Percentiles rank a stretch among this genome's conserved stretches.
Evolutionary conservation across 2,797 vertebrate species (phyloP).

Genomic region (Lepus oiostolus): DNA sequence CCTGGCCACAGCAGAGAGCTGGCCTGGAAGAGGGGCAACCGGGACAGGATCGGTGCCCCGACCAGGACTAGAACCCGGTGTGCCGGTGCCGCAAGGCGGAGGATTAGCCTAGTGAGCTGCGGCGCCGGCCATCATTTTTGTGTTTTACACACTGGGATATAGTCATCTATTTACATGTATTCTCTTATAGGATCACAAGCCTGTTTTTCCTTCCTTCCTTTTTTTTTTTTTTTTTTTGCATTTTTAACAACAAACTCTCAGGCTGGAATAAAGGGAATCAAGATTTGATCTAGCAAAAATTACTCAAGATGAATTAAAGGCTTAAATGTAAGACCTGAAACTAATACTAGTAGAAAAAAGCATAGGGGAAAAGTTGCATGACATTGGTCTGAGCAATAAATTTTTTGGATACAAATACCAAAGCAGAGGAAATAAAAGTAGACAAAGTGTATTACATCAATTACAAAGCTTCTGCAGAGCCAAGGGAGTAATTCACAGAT

Average conservation of each 20-base stretch:
- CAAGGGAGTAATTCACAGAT: too few relatives aligned
- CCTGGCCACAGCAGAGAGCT: too few relatives aligned
- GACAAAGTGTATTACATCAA: neutral
- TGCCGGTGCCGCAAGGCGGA: too few relatives aligned
- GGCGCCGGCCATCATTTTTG: too few relatives aligned
- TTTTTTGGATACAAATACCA: neutral
- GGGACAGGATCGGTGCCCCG: too few relatives aligned
- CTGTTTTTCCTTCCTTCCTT: neutral
- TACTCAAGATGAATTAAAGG: too few relatives aligned
- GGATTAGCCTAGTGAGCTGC: too few relatives aligned
- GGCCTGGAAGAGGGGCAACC: too few relatives aligned
- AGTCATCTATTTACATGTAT: neutral
- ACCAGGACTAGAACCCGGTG: too few relatives aligned
- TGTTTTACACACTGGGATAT: neutral
- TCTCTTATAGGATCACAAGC: neutral
- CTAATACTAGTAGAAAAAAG: neutral
- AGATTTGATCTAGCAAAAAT: neutral
- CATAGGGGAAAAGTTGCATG: neutral
- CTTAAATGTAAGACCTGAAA: neutral
- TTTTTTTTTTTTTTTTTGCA: neutral
- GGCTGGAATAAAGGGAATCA: neutral
- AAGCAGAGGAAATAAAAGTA: neutral
- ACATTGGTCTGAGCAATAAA: neutral
- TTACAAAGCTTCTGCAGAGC: too few relatives aligned
- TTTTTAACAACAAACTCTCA: neutral